Evolutionary conservation across 2,888 invertebrate species (phyloP).

Genomic region (Formica aserva): DNA sequence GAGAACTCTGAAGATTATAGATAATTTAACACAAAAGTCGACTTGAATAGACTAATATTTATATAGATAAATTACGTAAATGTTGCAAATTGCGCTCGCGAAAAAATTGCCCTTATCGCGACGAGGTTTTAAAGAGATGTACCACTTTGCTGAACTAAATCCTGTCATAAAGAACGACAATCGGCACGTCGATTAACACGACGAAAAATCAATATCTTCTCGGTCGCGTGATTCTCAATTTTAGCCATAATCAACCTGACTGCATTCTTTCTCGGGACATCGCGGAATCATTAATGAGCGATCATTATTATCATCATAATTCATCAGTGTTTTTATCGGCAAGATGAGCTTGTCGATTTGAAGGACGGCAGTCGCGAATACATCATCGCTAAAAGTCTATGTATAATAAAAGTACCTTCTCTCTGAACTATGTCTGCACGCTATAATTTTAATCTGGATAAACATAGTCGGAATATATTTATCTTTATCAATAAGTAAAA

Average conservation of each 20-base stretch:
- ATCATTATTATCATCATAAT: conserved; percentile 17
- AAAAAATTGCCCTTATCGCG: conserved; percentile 4
- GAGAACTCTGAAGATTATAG: neutral
- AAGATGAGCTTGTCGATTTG: conserved; percentile 11
- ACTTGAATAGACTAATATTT: conserved; percentile 21
- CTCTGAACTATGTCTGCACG: neutral
- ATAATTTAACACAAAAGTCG: conserved; percentile 40
- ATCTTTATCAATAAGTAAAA: neutral
- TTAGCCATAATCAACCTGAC: conserved; percentile 20
- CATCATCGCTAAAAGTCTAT: neutral
- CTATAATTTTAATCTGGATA: neutral
- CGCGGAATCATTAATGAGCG: conserved; percentile 27
- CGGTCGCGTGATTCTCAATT: neutral
- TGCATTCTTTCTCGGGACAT: conserved; percentile 24
- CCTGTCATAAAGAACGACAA: neutral
- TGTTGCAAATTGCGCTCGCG: conserved; percentile 24
- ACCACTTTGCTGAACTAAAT: neutral
- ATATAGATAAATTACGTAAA: conserved; percentile 18
- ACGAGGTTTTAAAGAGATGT: neutral
- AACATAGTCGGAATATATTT: neutral
- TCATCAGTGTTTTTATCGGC: neutral
- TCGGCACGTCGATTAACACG: neutral
- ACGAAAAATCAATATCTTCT: conserved; percentile 22
- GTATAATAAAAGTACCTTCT: neutral
- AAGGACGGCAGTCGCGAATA: conserved; percentile 28